These are phyloP conservation scores for Bos javanicus DNA, from an alignment of 2,113 vertebrate genomes.

Conservation along the genomic window DNA sequence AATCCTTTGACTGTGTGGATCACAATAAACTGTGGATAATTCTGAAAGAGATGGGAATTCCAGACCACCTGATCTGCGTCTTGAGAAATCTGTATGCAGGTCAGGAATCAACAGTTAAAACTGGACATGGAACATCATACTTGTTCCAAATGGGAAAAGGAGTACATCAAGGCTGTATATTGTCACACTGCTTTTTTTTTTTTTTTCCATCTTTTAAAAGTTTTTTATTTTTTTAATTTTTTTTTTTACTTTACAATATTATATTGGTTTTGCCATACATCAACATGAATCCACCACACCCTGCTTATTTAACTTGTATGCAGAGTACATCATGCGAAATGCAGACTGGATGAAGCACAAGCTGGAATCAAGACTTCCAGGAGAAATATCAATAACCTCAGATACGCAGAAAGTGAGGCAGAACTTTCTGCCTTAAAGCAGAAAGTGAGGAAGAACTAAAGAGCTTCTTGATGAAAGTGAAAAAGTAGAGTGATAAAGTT, in stretches of 20 bases:
- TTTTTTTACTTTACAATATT: too few relatives aligned
- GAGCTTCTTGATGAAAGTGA: neutral
- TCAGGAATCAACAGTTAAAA: neutral
- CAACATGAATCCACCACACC: too few relatives aligned
- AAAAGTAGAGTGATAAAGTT: neutral
- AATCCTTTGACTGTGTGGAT: neutral
- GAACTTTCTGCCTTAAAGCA: neutral
- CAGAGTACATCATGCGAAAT: neutral
- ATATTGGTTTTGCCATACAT: too few relatives aligned
- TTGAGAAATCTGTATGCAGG: neutral
- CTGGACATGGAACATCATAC: neutral
- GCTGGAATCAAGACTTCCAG: neutral
- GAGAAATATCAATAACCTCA: neutral
- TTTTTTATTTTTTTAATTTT: too few relatives aligned
- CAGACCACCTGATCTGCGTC: neutral
- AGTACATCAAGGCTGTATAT: neutral
- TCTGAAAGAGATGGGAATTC: neutral
- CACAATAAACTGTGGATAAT: neutral
- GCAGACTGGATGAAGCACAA: neutral
- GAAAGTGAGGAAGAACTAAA: neutral
- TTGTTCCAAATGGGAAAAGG: neutral
- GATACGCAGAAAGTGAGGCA: fast-evolving
- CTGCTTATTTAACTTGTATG: neutral
- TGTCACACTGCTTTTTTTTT: neutral
- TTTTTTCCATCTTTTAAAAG: too few relatives aligned